Base-by-base conservation (phyloP, 2,113 vertebrate species). In the Brachyhypopomus gauderio region DNA sequence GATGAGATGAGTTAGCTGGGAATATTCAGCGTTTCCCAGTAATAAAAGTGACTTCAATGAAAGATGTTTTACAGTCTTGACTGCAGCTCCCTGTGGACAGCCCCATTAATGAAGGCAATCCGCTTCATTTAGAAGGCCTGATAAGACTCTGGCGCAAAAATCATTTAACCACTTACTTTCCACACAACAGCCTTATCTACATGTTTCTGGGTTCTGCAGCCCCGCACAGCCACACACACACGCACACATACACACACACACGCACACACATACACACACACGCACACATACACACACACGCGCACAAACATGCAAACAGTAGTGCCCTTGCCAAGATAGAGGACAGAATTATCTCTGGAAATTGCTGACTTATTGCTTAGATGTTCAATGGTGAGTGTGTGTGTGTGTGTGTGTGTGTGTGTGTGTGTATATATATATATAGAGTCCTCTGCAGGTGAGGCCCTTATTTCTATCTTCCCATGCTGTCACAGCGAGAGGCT, bases 1-100 rank as follows among this genome's bases (percentile, higher is more conserved):
- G 87, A 88, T 89, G 86, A 88, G 76, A 66, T 72, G 52, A 23
- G 59, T 27, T 87, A 82, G 82, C 77, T 79, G 34, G 67, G 75
- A 85, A 22, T 66, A 69, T 76, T 77, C 4, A 56, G 72, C 58
- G 5, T 60, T 67, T 84, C 75, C 73, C 58, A 79, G 63, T 71
- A 41, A 76, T 48, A 67, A 71, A 14, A 74, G 23, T 70, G 23
- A 48, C 71, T 75, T 75, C 27, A 82, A 83, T 81, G 79, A 69
- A 75, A 55, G 36, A 72, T 77, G 34, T 77, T 83, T 56, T 63
- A 77, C 78, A 71, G 66, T 77, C 78, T 80, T 69, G 80, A 3
- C 22, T 78, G 83, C 38, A 27, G n/a, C 56, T 72, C 70, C 60
- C 17, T 17, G n/a, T 62, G 70, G 56, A 14, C 7, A 85, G 20